Evolutionary conservation across 2,113 vertebrate species (phyloP).

Genomic region (Mungos mungo): DNA sequence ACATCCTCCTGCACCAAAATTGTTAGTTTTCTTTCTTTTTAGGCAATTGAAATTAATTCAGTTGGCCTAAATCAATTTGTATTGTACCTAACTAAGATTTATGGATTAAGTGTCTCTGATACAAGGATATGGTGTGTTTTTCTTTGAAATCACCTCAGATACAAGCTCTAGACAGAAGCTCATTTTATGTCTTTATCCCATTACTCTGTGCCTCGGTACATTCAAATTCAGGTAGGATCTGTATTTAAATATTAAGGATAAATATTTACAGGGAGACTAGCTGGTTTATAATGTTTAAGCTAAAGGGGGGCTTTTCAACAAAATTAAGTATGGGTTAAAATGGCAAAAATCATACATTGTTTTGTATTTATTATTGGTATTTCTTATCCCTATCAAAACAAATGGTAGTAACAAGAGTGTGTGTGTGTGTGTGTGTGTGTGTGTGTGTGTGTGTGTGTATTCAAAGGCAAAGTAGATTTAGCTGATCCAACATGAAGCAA

Average conservation of each 20-base stretch:
- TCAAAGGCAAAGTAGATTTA: background rate
- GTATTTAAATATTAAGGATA: constrained; percentile 1
- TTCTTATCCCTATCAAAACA: background rate
- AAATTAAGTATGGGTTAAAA: background rate
- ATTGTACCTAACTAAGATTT: background rate
- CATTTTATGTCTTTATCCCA: background rate
- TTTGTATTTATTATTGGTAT: background rate
- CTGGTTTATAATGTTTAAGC: background rate
- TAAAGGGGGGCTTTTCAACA: background rate
- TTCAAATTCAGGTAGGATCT: background rate
- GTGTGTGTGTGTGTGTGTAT: background rate
- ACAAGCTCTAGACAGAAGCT: background rate
- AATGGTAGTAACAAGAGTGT: background rate
- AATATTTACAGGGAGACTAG: background rate
- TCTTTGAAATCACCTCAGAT: background rate
- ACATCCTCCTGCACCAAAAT: background rate
- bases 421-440: background rate
- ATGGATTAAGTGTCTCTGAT: background rate
- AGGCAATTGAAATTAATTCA: background rate
- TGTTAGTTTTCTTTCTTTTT: background rate
- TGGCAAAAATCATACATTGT: background rate
- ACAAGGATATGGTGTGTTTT: background rate
- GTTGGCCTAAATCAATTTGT: background rate
- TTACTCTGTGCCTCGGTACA: background rate
- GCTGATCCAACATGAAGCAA: background rate